Conservation (phyloP, 2,113 vertebrate genomes). For the Maccullochella peelii region DNA sequence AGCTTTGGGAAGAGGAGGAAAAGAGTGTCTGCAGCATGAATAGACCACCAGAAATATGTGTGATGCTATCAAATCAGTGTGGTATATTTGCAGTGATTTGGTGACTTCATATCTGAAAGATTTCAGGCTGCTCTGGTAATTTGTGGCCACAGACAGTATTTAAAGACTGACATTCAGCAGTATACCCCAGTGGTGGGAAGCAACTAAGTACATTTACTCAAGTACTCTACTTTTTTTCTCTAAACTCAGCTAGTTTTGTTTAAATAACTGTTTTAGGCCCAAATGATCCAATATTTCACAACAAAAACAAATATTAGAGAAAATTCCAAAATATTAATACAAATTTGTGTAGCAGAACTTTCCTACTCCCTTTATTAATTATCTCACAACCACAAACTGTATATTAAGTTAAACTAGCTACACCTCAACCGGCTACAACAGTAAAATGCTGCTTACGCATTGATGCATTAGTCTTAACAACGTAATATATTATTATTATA, state of each 20-base stretch:
- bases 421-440: not conserved
- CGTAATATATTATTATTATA: not conserved
- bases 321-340: not conserved
- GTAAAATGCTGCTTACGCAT: not conserved
- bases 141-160: not conserved
- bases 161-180: not conserved
- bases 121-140: not conserved
- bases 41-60: not conserved
- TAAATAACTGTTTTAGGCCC: not conserved
- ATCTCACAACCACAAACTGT: not conserved
- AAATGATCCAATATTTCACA: not conserved
- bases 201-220: no score
- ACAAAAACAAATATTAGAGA: not conserved
- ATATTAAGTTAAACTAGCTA: not conserved
- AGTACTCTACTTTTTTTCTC: not conserved
- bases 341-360: not conserved
- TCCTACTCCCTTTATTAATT: not conserved
- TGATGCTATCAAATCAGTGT: constrained; percentile 16
- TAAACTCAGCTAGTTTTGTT: not conserved
- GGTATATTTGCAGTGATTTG: not conserved
- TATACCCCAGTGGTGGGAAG: not conserved
- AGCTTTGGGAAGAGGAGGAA: constrained; percentile 15
- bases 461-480: not conserved
- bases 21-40: constrained; percentile 7
- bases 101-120: constrained; percentile 23